Percentiles rank a stretch among this genome's conserved stretches.
These are phyloP conservation scores for Diceros bicornis DNA, from an alignment of 2,797 vertebrate species.

Conservation along the genomic window DNA sequence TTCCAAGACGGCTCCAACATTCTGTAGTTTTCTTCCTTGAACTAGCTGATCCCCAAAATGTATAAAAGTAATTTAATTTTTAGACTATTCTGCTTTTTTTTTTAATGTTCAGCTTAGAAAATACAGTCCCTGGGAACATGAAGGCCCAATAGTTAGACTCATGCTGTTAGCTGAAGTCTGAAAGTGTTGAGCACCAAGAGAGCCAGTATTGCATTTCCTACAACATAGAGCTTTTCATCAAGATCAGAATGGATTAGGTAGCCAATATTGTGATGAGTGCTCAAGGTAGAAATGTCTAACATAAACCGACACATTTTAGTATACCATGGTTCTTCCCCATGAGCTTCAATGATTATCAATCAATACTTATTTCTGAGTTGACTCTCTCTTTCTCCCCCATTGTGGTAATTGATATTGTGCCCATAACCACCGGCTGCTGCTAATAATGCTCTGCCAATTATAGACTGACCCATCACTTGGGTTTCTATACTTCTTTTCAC, in stretches of 20 bases:
- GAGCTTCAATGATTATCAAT: background rate
- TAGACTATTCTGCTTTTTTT: background rate
- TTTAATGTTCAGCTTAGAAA: background rate
- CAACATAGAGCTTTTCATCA: background rate
- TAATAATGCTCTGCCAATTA: fast-evolving
- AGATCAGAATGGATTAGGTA: background rate
- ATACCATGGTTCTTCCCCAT: background rate
- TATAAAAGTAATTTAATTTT: background rate
- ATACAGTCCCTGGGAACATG: background rate
- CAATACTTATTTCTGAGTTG: background rate
- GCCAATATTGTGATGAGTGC: background rate
- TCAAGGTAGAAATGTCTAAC: background rate
- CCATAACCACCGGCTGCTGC: background rate
- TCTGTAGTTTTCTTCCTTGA: background rate
- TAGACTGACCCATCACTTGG: no score
- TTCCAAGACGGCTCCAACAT: background rate
- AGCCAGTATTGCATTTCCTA: background rate
- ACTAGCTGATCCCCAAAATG: background rate
- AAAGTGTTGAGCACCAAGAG: background rate
- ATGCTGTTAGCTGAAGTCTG: background rate
- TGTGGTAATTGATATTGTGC: background rate
- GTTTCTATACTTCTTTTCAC: background rate
- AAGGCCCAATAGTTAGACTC: background rate
- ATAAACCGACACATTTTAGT: background rate
- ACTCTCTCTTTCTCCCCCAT: background rate